Conservation (phyloP, 1,140 invertebrate genomes). For the Cherax quadricarinatus region DNA sequence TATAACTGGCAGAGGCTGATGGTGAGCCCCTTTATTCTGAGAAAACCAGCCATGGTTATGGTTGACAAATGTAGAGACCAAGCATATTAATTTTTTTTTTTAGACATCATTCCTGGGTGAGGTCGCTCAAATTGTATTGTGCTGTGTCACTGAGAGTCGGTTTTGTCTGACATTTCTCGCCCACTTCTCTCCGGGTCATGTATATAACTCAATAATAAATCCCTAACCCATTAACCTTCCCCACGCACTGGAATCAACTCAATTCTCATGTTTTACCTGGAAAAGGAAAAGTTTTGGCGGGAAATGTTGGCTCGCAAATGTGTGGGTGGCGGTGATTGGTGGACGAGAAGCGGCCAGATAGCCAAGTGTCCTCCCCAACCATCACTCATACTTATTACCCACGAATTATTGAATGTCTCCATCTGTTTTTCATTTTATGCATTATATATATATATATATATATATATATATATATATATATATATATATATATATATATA, state of each 20-base stretch:
- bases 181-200: neutral
- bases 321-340: neutral
- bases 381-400: neutral
- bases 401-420: neutral
- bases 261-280: neutral
- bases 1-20: too few relatives aligned
- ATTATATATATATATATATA: neutral
- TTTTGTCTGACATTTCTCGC: neutral
- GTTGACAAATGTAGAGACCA: neutral
- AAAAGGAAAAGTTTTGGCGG: constrained; percentile 4
- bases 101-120: too few relatives aligned
- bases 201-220: constrained; percentile 16
- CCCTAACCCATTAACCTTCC: constrained; percentile 10
- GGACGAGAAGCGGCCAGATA: neutral
- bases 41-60: too few relatives aligned
- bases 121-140: neutral
- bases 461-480: too few relatives aligned
- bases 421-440: neutral
- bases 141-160: neutral
- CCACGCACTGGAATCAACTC: neutral
- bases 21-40: too few relatives aligned
- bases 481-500: too few relatives aligned
- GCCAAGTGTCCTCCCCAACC: neutral
- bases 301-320: constrained; percentile 10
- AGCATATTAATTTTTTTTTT: too few relatives aligned